phyloP scores from a whole-genome alignment of 2,888 invertebrate genomes.

The Agelastica alni region DNA sequence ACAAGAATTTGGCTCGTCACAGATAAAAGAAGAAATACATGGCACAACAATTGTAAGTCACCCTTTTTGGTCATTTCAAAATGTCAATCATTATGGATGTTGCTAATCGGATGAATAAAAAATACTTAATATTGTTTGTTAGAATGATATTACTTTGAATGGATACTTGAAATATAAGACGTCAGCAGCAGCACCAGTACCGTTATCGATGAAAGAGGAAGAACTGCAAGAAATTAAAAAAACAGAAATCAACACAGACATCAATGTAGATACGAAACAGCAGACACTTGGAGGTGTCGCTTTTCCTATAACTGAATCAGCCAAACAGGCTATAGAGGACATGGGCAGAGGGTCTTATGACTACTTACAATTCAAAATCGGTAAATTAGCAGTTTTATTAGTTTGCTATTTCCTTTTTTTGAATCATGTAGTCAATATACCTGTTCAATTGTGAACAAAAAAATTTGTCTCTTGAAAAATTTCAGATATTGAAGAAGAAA shows the following conservation, averaged over 20 bases:
- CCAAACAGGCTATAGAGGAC: conserved; percentile 74
- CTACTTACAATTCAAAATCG: conserved; percentile 88
- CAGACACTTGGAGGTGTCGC: conserved; percentile 90
- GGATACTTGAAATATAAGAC: conserved; percentile 82
- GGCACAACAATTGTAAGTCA: conserved; percentile 76
- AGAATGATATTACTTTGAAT: conserved; percentile 80
- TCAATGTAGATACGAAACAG: conserved; percentile 80
- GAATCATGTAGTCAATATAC: no score
- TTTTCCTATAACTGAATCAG: conserved; percentile 85
- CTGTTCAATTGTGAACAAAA: no score
- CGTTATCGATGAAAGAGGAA: conserved; percentile 86
- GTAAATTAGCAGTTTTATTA: no score
- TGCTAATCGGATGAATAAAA: no score
- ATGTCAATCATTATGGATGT: no score
- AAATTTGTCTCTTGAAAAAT: no score
- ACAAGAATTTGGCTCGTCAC: conserved; percentile 91
- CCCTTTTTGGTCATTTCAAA: no score
- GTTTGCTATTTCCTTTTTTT: no score
- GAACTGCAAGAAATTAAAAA: conserved; percentile 79
- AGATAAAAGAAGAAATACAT: conserved; percentile 93
- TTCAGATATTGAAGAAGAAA: conserved; percentile 81
- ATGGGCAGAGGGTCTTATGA: conserved; percentile 76
- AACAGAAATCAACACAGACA: conserved; percentile 71
- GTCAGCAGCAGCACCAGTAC: conserved; percentile 82
- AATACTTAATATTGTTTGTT: no score